Conservation (phyloP, 2,797 vertebrate species). For the Myotis planiceps region DNA sequence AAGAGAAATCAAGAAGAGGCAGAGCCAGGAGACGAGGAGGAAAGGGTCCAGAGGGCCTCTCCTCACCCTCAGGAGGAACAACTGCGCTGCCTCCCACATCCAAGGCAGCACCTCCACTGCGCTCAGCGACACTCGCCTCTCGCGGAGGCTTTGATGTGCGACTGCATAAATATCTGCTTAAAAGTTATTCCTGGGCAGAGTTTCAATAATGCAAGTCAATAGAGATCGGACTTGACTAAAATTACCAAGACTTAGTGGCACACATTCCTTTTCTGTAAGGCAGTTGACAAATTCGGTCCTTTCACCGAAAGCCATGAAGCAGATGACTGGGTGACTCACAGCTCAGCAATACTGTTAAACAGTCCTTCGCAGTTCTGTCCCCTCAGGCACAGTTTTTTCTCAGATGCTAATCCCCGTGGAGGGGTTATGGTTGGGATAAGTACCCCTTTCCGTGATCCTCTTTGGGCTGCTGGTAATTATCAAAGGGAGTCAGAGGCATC, state of each 20-base stretch:
- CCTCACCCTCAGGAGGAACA: neutral
- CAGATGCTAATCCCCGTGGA: slow-evolving; percentile 51
- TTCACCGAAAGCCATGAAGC: slow-evolving; percentile 39
- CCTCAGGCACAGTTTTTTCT: slow-evolving; percentile 54
- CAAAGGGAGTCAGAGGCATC: slow-evolving; percentile 77
- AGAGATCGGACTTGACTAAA: slow-evolving; percentile 42
- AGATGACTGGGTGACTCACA: slow-evolving; percentile 42
- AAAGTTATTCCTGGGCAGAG: slow-evolving; percentile 54
- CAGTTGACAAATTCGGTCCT: slow-evolving; percentile 52
- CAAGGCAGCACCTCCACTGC: neutral
- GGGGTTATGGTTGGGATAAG: slow-evolving; percentile 54
- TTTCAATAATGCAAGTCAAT: slow-evolving; percentile 53
- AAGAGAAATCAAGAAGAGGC: neutral
- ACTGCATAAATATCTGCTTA: slow-evolving; percentile 57
- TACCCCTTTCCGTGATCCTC: slow-evolving; percentile 36
- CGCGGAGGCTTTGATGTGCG: slow-evolving; percentile 25
- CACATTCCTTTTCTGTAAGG: slow-evolving; percentile 16
- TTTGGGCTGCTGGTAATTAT: slow-evolving; percentile 58
- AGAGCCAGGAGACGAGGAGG: neutral
- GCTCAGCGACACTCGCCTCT: neutral
- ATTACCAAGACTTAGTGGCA: neutral
- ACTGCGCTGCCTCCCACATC: neutral
- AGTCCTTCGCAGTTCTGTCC: slow-evolving; percentile 1
- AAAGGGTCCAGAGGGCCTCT: neutral
- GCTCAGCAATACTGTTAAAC: slow-evolving; percentile 32